Evolutionary conservation across 1,140 invertebrate species (phyloP).

Genomic region (Akabosia matsudoensis): DNA sequence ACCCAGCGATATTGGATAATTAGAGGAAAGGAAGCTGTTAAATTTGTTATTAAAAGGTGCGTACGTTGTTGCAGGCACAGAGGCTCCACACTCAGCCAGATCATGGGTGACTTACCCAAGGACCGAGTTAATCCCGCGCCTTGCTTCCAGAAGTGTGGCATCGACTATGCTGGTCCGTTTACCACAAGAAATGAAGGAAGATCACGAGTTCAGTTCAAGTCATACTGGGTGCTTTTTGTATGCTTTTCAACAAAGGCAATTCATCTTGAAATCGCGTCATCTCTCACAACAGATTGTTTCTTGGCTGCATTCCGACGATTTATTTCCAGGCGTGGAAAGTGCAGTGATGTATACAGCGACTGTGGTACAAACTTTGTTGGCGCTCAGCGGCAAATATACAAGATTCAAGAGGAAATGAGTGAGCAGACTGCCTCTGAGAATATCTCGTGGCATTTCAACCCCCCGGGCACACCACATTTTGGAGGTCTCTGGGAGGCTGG

Average conservation of each 20-base stretch:
- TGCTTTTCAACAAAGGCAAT: constrained; percentile 45
- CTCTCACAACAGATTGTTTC: constrained; percentile 38
- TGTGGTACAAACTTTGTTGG: constrained; percentile 46
- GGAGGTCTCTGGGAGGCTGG: neutral
- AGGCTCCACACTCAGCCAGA: constrained; percentile 26
- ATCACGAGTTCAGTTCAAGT: neutral
- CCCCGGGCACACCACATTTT: neutral
- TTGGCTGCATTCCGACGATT: constrained; percentile 35
- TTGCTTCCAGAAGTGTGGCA: constrained; percentile 29
- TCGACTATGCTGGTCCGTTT: constrained; percentile 49
- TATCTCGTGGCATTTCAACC: neutral
- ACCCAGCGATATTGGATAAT: constrained; percentile 41
- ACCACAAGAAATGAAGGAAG: neutral
- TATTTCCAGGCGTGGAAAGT: constrained; percentile 37
- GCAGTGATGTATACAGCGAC: constrained; percentile 43
- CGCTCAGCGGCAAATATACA: constrained; percentile 25
- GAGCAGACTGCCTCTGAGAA: neutral
- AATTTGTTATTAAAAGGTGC: constrained; percentile 46
- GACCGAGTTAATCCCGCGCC: constrained; percentile 43
- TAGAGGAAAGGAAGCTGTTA: constrained; percentile 40
- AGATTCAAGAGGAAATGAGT: too few relatives aligned
- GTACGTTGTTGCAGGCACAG: constrained; percentile 45
- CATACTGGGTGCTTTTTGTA: constrained; percentile 36
- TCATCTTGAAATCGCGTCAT: constrained; percentile 44
- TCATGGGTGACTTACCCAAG: constrained; percentile 50